Conservation (phyloP, 2,113 vertebrate species). For the Cranoglanis bouderius region DNA sequence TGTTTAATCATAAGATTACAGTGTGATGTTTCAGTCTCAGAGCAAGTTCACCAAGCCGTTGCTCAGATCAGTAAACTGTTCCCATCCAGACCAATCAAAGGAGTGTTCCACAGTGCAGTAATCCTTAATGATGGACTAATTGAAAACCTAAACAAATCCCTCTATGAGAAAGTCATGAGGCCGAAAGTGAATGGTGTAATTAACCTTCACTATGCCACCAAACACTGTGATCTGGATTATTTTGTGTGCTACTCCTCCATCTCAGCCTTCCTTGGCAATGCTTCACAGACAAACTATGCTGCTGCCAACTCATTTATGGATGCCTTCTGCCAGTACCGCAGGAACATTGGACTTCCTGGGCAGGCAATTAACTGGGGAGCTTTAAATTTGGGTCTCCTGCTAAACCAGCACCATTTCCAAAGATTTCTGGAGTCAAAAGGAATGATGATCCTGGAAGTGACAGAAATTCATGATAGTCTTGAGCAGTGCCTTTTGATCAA, state of each 20-base stretch:
- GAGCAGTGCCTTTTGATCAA: constrained; percentile 76
- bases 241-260: constrained; percentile 87
- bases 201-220: constrained; percentile 80
- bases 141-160: constrained; percentile 71
- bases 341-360: constrained; percentile 76
- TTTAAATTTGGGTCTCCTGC: constrained; percentile 78
- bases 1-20: constrained; percentile 67
- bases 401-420: constrained; percentile 75
- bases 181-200: constrained; percentile 82
- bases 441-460: constrained; percentile 73
- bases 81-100: constrained; percentile 72
- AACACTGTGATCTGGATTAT: constrained; percentile 76
- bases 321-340: constrained; percentile 80
- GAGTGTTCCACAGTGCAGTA: constrained; percentile 85
- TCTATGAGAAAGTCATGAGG: constrained; percentile 77
- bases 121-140: constrained; percentile 76
- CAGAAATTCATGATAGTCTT: constrained; percentile 77
- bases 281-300: constrained; percentile 80
- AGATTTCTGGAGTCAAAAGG: constrained; percentile 76
- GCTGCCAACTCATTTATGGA: constrained; percentile 86
- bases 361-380: constrained; percentile 86
- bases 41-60: constrained; percentile 73
- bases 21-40: constrained; percentile 72
- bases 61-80: constrained; percentile 67
- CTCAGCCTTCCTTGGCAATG: constrained; percentile 81